Percentiles rank a stretch among this genome's conserved stretches.
These are phyloP conservation scores for Sinonovacula constricta DNA, from an alignment of 1,140 invertebrate genomes.

Conservation along the genomic window DNA sequence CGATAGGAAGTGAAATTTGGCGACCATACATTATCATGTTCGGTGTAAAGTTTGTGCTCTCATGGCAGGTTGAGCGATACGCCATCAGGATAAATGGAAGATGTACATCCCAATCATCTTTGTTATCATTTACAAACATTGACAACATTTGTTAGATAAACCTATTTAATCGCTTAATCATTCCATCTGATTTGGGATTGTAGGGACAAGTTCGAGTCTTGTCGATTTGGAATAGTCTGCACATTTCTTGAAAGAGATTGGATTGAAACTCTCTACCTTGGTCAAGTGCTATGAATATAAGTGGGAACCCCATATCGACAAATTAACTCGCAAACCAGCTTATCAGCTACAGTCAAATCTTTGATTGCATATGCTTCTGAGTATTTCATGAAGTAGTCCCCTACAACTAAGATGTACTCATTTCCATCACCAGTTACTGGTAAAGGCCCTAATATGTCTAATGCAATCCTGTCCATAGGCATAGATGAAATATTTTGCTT, in stretches of 20 bases:
- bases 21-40: background rate
- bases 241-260: conserved; percentile 52
- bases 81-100: conserved; percentile 13
- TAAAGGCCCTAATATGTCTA: background rate
- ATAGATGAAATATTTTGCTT: background rate
- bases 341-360: conserved; percentile 59
- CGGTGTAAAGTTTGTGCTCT: background rate
- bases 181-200: conserved; percentile 72
- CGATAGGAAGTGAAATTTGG: conserved; percentile 1
- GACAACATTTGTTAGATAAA: background rate
- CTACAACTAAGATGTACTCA: background rate
- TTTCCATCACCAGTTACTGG: background rate
- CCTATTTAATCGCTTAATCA: conserved; percentile 70
- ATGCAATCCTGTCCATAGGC: background rate
- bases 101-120: conserved; percentile 4
- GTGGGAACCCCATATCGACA: conserved; percentile 41
- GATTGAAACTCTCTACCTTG: conserved; percentile 61
- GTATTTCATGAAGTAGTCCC: background rate
- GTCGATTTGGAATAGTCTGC: conserved; percentile 45
- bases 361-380: too few species aligned
- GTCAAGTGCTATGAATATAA: conserved; percentile 52
- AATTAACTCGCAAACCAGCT: conserved; percentile 54
- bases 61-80: background rate
- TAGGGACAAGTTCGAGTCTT: conserved; percentile 68
- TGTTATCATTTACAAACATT: background rate